Percentiles rank a stretch among this genome's conserved stretches.
These are phyloP conservation scores for Lonchura striata DNA, from an alignment of 2,113 vertebrate genomes.

Conservation along the genomic window DNA sequence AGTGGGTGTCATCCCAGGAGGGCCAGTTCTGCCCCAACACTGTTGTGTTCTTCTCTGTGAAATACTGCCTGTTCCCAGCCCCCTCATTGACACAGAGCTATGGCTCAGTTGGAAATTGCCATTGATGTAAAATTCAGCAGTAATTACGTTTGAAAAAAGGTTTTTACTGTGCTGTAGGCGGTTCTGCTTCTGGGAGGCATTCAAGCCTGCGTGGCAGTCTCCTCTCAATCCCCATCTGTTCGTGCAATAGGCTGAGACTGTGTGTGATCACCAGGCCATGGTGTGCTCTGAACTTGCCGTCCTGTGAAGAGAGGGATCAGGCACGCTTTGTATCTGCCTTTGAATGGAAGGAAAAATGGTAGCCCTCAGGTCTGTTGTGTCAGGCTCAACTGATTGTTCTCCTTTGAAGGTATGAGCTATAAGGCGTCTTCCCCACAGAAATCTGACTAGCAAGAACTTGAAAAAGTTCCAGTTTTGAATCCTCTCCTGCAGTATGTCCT, in stretches of 20 bases:
- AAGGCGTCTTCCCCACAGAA: neutral
- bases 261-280: rapidly evolving
- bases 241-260: neutral
- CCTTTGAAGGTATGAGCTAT: neutral
- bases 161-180: slow-evolving; percentile 21
- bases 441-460: neutral
- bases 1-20: slow-evolving; percentile 14
- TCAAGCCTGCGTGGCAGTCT: neutral
- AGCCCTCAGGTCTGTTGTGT: neutral
- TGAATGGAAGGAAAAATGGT: neutral
- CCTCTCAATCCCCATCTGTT: neutral
- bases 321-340: neutral
- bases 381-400: neutral
- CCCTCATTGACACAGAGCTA: slow-evolving; percentile 19
- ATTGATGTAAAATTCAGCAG: slow-evolving; percentile 48
- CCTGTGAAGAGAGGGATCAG: neutral
- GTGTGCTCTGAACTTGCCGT: neutral
- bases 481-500: neutral
- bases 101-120: slow-evolving; percentile 9
- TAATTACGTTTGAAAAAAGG: slow-evolving; percentile 2
- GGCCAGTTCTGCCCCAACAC: neutral
- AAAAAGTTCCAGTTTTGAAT: neutral
- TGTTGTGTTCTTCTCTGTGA: neutral
- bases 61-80: slow-evolving; percentile 4
- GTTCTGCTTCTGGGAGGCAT: slow-evolving; percentile 7